These are phyloP conservation scores for Cataglyphis rosenhaueri DNA, from an alignment of 2,888 invertebrate species.

Conservation along the genomic window DNA sequence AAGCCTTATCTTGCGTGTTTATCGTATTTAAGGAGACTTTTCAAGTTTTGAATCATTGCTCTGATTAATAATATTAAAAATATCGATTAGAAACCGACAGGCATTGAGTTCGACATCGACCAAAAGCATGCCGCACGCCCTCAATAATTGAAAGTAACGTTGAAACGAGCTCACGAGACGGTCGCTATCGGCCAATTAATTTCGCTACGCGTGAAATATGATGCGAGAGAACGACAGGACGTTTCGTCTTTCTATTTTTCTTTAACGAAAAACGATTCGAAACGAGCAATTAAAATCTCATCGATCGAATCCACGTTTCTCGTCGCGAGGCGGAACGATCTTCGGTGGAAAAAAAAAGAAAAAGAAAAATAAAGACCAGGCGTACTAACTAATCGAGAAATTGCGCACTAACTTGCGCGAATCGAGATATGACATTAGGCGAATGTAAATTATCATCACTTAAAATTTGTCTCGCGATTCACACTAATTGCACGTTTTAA, in stretches of 20 bases:
- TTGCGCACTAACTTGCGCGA: slow-evolving; percentile 2
- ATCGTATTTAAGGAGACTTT: background rate
- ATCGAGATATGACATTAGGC: background rate
- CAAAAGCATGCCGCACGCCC: slow-evolving; percentile 29
- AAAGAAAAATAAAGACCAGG: background rate
- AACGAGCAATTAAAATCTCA: slow-evolving; percentile 50
- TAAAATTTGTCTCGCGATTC: slow-evolving; percentile 17
- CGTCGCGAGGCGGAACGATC: background rate
- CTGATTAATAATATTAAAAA: slow-evolving; percentile 41
- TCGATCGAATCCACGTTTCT: slow-evolving; percentile 22
- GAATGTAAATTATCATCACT: slow-evolving; percentile 32
- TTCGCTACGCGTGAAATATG: slow-evolving; percentile 33
- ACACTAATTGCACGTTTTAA: slow-evolving; percentile 28
- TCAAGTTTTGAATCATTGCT: slow-evolving; percentile 2
- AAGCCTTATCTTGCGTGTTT: background rate
- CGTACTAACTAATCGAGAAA: background rate
- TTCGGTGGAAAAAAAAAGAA: background rate
- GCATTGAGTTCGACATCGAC: background rate
- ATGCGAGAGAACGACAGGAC: slow-evolving; percentile 2
- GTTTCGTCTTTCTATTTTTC: slow-evolving; percentile 27
- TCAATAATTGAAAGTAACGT: slow-evolving; percentile 41
- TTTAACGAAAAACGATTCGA: slow-evolving; percentile 24
- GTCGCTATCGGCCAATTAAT: slow-evolving; percentile 46
- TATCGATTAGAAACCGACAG: slow-evolving; percentile 9
- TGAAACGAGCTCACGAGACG: slow-evolving; percentile 16